Base-by-base conservation (phyloP, 2,888 invertebrate species). In the Pterostichus niger region DNA sequence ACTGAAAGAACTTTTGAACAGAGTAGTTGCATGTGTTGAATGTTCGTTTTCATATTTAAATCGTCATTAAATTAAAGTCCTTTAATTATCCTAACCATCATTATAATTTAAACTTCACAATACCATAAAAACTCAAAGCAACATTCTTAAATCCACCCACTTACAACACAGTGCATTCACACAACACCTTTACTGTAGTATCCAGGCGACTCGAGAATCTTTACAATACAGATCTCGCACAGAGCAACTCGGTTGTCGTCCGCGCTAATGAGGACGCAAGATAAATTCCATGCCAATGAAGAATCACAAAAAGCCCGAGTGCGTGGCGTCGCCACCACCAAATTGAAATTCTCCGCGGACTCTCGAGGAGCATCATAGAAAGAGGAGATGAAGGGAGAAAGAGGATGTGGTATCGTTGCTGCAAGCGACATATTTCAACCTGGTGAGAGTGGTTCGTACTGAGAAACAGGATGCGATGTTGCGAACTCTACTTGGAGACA, bases 281-380 rank as follows among this genome's bases (percentile, higher is more conserved):
- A 73, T 73, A 46, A 17, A 24, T 73, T 73, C 71, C 71, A 46
- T 73, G 46, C 71, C 44, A 73, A 73, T 73, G 71, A 73, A 73
- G 71, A 73, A 73, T 73, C 71, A 73, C 71, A 73, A 73, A 73
- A 73, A 73, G 46, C 46, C 44, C 17, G 46, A 73, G 46, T 73
- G 24, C 46, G 49, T 73, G 40, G 7, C n/a, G 71, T 13, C 31
- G 59, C 13, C 13, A n/a, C 11, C n/a, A 10, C 54, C 44, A 73
- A 73, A 73, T 73, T 73, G 71, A 73, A 73, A 73, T 49, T 73
- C 71, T 40, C 46, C 44, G 44, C 46, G 71, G 24, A 46, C 71
- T 24, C 68, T 6, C 68, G 1, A 15, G 35, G n/a, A n/a, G 68
- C 35, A 31, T 31, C n/a, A 64, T 24, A n/a, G 35, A 2, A 9